Conservation (phyloP, 2,113 vertebrate genomes). For the Elgaria multicarinata region DNA sequence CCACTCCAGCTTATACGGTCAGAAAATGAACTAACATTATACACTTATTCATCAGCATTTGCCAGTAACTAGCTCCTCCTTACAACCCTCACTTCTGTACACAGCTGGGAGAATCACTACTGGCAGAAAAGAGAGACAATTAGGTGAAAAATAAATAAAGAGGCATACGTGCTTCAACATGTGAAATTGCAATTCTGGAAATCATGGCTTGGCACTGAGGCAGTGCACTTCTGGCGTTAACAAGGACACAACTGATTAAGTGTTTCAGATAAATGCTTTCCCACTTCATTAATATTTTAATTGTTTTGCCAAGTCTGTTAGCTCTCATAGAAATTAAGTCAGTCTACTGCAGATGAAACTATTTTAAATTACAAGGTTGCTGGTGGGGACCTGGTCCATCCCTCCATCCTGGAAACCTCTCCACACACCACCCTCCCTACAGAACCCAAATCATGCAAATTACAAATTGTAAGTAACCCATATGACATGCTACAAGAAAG, state of each 20-base stretch:
- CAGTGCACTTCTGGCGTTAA: not conserved
- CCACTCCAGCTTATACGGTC: no score
- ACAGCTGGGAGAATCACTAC: not conserved
- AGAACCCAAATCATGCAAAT: not conserved
- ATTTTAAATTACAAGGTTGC: not conserved
- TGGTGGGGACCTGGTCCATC: not conserved
- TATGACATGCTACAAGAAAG: not conserved
- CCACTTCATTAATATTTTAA: not conserved
- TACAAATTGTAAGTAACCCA: not conserved
- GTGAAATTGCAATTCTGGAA: not conserved
- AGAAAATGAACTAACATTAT: not conserved
- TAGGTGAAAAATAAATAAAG: not conserved
- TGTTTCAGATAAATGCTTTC: conserved; percentile 13
- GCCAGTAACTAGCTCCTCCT: not conserved
- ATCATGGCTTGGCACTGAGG: not conserved
- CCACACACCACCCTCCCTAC: not conserved
- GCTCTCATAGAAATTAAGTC: not conserved
- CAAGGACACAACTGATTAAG: conserved; percentile 8
- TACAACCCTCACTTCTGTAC: not conserved
- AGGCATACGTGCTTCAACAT: not conserved
- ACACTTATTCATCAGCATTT: not conserved
- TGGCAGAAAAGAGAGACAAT: not conserved
- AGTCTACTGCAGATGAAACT: not conserved
- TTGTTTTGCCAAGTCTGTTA: conserved; percentile 3
- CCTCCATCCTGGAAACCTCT: not conserved